A percentile compares a stretch with the other conserved stretches of the same genome.
Evolutionary conservation across 2,797 vertebrate genomes (phyloP).

Genomic region (Gymnoscopelus microlampas): DNA sequence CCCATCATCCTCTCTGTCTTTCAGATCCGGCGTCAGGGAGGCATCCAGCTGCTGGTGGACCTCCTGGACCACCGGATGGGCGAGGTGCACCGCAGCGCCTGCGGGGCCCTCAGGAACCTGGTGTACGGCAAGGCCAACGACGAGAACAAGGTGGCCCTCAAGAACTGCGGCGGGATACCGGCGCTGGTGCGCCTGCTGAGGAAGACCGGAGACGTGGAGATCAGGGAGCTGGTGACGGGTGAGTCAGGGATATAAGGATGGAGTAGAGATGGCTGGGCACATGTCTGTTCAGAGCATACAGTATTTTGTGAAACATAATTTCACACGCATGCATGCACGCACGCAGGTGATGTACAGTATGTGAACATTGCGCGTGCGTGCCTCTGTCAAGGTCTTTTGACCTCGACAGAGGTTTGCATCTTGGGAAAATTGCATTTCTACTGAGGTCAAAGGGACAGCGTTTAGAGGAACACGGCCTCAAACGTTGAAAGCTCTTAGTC

Average conservation of each 20-base stretch:
- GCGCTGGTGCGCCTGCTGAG: slow-evolving; percentile 94
- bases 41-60: slow-evolving; percentile 96
- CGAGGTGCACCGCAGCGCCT: slow-evolving; percentile 97
- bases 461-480: neutral
- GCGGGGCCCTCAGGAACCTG: slow-evolving; percentile 94
- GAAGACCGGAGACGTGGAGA: slow-evolving; percentile 95
- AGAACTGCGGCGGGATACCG: slow-evolving; percentile 97
- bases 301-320: too few species aligned
- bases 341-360: too few species aligned
- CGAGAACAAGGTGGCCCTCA: slow-evolving; percentile 97
- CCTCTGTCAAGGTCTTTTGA: too few species aligned
- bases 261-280: too few species aligned
- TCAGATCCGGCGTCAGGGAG: slow-evolving; percentile 96
- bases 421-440: neutral
- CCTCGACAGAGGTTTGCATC: too few species aligned
- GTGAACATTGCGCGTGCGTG: too few species aligned
- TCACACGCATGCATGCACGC: slow-evolving; percentile 19
- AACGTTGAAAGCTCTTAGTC: neutral
- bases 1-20: slow-evolving; percentile 1
- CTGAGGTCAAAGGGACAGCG: neutral
- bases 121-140: slow-evolving; percentile 98
- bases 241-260: neutral
- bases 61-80: slow-evolving; percentile 97
- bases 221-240: slow-evolving; percentile 98
- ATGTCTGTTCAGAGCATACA: too few species aligned